Base-by-base conservation (phyloP, 2,888 invertebrate species). In the Trissolcus japonicus region DNA sequence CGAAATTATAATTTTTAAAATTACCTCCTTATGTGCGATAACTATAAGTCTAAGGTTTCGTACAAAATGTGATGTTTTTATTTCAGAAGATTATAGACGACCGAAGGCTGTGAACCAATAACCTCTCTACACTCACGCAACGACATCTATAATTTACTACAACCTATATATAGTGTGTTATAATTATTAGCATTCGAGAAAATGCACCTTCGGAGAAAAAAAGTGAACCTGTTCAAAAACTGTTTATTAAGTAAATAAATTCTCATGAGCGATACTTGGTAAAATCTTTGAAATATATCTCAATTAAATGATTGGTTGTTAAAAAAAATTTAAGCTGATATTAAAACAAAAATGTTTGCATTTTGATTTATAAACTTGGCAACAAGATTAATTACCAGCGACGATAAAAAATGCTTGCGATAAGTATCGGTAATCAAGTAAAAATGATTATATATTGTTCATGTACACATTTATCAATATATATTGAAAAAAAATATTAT, bases 31-130 rank as follows among this genome's bases (percentile, higher is more conserved):
- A 50, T 35, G 53, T 41, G 62, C 41, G 21, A 60, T 50, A 60
- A 60, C 48, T 59, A 46, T 46, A 46, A 14, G 40, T 61, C 40
- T 62, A 43, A 25, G 53, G 46, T 54, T 55, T 55, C 63, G 55
- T 16, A 63, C 21, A 55, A 55, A 63, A 51, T 63, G 46, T 46
- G 54, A 54, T 55, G 41, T 63, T 63, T 63, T 63, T 63, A 55
- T 63, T 63, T 63, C 63, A 41, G 54, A 55, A 46, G 63, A 63
- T 63, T 63, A 63, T 55, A 63, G 63, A 63, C 63, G 55, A 55
- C 63, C 55, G 35, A 63, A 63, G 54, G 54, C 46, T 51, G 29
- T 40, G 55, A 63, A 63, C 63, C 63, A 63, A 63, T 63, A 63
- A 63, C 63, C 17, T 54, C 35, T 35, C 54, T 14, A n/a, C 63